phyloP scores from a whole-genome alignment of 2,888 invertebrate genomes.

The Pseudeuparius sepicola region DNA sequence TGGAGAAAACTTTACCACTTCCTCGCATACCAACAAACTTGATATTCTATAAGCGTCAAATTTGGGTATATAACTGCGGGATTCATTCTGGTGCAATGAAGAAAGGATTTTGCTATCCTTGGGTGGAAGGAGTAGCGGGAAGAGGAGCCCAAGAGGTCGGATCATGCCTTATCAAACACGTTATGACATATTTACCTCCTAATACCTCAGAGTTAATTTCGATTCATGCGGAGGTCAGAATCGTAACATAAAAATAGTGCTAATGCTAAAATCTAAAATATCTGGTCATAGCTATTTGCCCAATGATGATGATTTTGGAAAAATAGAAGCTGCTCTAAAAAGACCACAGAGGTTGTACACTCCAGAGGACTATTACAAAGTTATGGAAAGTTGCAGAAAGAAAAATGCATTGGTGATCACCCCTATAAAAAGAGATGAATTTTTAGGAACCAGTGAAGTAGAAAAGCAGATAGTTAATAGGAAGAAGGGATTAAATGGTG shows the following conservation, averaged over 20 bases:
- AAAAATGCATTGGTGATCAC: too few relatives aligned
- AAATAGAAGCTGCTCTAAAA: conserved; percentile 22
- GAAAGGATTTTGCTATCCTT: conserved; percentile 16
- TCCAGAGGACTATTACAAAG: conserved; percentile 11
- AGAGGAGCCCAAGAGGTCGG: conserved; percentile 22
- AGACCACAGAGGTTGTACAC: conserved; percentile 17
- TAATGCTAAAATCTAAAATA: conserved; percentile 17
- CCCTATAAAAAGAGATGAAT: conserved; percentile 18
- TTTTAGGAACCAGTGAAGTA: background rate
- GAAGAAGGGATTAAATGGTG: conserved; percentile 1
- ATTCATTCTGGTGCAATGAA: conserved; percentile 21
- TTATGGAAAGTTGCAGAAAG: conserved; percentile 17
- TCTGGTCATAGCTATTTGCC: conserved; percentile 21
- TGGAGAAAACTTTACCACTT: conserved; percentile 18
- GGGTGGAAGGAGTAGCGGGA: conserved; percentile 25
- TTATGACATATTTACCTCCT: conserved; percentile 13
- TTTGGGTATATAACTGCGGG: conserved; percentile 26
- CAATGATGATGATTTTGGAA: conserved; percentile 22
- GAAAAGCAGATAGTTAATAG: background rate
- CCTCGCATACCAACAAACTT: conserved; percentile 20
- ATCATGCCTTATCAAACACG: conserved; percentile 18
- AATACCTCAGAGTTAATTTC: conserved; percentile 18
- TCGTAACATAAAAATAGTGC: conserved; percentile 15
- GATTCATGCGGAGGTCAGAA: conserved; percentile 23
- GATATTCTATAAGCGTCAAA: conserved; percentile 27